Evolutionary conservation across 1,140 invertebrate species (phyloP).

Genomic region (Capitella teleta): DNA sequence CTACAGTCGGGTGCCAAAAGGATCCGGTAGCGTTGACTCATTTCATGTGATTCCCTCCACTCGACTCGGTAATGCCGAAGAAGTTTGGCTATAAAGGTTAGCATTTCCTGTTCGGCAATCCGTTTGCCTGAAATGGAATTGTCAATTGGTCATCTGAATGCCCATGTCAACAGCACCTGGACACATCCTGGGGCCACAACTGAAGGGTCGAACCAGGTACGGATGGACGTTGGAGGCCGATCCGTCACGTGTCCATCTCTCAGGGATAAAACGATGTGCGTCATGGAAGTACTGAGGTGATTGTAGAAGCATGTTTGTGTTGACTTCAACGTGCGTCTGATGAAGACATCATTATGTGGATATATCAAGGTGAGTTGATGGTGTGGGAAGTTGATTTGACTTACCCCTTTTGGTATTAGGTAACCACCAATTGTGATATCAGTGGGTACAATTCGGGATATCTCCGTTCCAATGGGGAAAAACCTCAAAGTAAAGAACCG

Average conservation of each 20-base stretch:
- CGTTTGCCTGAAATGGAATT: too few species aligned
- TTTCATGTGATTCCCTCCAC: constrained; percentile 22
- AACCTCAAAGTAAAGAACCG: constrained; percentile 44
- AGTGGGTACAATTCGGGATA: constrained; percentile 65
- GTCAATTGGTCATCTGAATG: too few species aligned
- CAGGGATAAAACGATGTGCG: constrained; percentile 63
- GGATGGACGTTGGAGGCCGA: constrained; percentile 42
- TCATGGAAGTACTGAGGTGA: constrained; percentile 65
- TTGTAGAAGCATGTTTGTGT: constrained; percentile 69
- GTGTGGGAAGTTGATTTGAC: too few species aligned
- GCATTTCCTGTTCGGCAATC: constrained; percentile 42
- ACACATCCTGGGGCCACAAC: constrained; percentile 54
- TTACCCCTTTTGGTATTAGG: constrained; percentile 61
- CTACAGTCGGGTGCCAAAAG: constrained; percentile 30
- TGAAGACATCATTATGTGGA: too few species aligned
- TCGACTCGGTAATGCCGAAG: constrained; percentile 39
- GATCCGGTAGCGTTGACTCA: constrained; percentile 28
- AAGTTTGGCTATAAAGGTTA: constrained; percentile 42
- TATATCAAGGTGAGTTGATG: too few species aligned
- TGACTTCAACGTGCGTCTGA: constrained; percentile 73
- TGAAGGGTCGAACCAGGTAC: constrained; percentile 72
- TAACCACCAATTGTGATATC: constrained; percentile 66
- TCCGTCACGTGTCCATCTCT: constrained; percentile 59
- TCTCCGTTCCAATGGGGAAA: constrained; percentile 67
- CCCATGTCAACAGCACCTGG: too few species aligned